phyloP scores from a whole-genome alignment of 2,113 vertebrate species.

The Lamprologus speciosus region DNA sequence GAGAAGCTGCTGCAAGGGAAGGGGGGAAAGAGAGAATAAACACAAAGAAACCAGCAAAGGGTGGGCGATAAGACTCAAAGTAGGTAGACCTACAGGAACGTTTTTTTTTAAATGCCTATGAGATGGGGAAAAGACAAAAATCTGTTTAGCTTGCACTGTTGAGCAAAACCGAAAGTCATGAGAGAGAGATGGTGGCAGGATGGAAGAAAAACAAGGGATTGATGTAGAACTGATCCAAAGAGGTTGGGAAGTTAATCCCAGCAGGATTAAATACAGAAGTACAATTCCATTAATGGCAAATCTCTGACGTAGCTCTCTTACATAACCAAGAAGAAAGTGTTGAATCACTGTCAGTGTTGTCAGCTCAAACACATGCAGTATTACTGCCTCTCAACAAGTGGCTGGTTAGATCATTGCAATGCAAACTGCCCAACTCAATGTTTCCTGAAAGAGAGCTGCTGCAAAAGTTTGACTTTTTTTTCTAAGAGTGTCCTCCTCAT shows the following conservation, averaged over 20 bases:
- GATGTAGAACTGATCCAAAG: neutral
- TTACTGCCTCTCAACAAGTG: neutral
- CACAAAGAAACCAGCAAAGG: neutral
- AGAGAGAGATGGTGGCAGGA: neutral
- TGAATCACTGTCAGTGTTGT: neutral
- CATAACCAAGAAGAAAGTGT: neutral
- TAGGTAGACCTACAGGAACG: neutral
- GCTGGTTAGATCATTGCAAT: neutral
- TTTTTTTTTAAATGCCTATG: neutral
- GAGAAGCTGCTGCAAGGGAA: neutral
- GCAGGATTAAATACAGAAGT: neutral
- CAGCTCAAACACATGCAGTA: neutral
- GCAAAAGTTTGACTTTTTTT: neutral
- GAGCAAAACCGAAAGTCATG: neutral
- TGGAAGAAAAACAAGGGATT: neutral
- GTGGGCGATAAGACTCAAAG: neutral
- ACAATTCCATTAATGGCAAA: neutral
- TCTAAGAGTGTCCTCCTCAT: neutral
- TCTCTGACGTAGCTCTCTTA: neutral
- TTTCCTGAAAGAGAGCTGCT: neutral
- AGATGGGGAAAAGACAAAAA: neutral
- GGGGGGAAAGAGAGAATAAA: constrained; percentile 1
- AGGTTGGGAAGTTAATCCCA: neutral
- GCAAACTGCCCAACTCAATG: neutral
- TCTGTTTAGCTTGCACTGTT: neutral